Conservation (phyloP, 1,140 invertebrate species). For the Euura lappo region DNA sequence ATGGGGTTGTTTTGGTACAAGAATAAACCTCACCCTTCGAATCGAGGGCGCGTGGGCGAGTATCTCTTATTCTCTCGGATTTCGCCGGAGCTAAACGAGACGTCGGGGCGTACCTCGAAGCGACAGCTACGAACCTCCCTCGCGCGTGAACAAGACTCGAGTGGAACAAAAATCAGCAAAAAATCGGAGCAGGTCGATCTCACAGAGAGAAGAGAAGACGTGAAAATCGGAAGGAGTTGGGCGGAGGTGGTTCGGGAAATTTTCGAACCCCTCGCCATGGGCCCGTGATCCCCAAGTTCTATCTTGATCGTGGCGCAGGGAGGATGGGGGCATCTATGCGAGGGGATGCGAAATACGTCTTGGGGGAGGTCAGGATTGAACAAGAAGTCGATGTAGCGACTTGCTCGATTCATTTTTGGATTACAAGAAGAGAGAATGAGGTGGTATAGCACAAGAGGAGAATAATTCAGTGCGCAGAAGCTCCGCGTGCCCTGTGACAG, state of each 20-base stretch:
- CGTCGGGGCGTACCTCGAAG: not conserved
- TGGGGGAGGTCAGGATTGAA: slow-evolving; percentile 2
- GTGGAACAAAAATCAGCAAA: no score
- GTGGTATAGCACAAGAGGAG: no score
- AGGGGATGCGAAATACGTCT: not conserved
- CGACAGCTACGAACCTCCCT: not conserved
- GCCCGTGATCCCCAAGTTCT: not conserved
- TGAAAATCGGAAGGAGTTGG: no score
- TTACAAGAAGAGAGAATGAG: no score
- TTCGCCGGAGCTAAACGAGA: slow-evolving; percentile 9
- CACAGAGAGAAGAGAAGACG: no score
- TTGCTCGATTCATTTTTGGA: not conserved
- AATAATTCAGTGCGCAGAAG: no score
- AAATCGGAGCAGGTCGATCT: no score
- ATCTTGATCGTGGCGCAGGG: not conserved
- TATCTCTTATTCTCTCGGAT: slow-evolving; percentile 8
- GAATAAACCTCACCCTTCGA: slow-evolving; percentile 20
- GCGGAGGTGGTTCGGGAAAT: no score
- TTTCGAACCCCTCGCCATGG: not conserved
- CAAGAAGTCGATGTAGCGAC: not conserved
- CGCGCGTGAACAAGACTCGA: not conserved
- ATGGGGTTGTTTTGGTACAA: slow-evolving; percentile 25
- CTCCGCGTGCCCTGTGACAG: no score
- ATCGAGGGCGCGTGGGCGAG: not conserved
- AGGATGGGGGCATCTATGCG: not conserved